Conservation (phyloP, 2,113 vertebrate genomes). For the Microtus pennsylvanicus region DNA sequence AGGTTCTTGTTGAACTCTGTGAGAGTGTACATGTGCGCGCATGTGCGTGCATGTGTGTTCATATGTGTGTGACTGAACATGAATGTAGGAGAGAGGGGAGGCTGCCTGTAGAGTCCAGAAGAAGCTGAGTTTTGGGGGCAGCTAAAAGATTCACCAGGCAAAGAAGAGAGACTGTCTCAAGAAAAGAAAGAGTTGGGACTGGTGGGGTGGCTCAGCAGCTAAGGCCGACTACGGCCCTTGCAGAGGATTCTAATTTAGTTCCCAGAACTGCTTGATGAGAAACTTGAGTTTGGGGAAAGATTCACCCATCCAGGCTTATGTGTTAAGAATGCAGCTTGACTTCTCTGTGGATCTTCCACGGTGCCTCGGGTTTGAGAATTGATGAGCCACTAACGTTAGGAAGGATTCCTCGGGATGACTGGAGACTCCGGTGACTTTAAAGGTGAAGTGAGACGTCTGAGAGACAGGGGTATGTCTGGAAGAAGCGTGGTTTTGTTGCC, state of each 20-base stretch:
- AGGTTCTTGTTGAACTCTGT: background rate
- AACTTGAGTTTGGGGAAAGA: background rate
- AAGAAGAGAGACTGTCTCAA: background rate
- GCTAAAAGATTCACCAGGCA: background rate
- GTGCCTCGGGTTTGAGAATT: background rate
- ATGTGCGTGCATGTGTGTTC: no score
- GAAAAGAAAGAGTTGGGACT: no score
- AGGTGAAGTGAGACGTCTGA: no score
- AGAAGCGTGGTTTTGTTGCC: rapidly evolving
- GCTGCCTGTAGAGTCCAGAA: background rate
- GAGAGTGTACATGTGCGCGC: no score
- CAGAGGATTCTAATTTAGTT: background rate
- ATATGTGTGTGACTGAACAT: background rate
- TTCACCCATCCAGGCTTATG: background rate
- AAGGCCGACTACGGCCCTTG: background rate
- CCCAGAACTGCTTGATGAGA: background rate
- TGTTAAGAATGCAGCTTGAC: background rate
- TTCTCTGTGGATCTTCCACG: background rate
- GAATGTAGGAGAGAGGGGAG: background rate
- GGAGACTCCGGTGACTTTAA: background rate
- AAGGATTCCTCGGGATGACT: background rate
- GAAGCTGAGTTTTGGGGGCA: background rate
- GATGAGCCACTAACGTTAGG: background rate
- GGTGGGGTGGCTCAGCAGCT: background rate
- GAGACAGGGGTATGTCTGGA: background rate